These are phyloP conservation scores for Threskiornis aethiopicus DNA, from an alignment of 2,797 vertebrate species.

Conservation along the genomic window DNA sequence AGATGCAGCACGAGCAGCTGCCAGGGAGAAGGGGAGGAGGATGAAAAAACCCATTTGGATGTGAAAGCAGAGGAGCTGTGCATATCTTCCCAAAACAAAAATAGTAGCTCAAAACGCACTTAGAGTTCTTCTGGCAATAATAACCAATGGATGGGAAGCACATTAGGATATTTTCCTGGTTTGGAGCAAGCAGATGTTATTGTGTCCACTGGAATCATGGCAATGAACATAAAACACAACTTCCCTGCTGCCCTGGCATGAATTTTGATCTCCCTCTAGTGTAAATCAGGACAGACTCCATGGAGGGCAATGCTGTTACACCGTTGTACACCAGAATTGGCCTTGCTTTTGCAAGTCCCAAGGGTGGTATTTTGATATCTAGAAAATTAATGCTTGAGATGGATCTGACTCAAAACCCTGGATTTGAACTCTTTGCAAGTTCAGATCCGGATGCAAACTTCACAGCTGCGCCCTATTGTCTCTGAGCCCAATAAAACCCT, in stretches of 20 bases:
- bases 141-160: constrained; percentile 35
- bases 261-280: background rate
- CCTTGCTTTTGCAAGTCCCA: background rate
- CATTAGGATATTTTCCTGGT: constrained; percentile 33
- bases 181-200: constrained; percentile 5
- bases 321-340: background rate
- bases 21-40: background rate
- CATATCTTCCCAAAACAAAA: constrained; percentile 36
- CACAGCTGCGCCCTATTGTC: constrained; percentile 49
- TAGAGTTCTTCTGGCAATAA: constrained; percentile 30
- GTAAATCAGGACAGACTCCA: background rate
- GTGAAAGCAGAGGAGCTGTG: background rate
- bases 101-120: background rate
- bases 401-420: background rate
- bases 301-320: background rate
- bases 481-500: constrained; percentile 20
- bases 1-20: background rate
- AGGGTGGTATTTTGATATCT: background rate
- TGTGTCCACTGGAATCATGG: constrained; percentile 23
- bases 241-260: constrained; percentile 19
- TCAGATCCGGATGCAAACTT: constrained; percentile 18
- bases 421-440: background rate
- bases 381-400: background rate
- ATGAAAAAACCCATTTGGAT: constrained; percentile 15
- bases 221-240: background rate